Percentiles rank a stretch among this genome's conserved stretches.
Evolutionary conservation across 2,797 vertebrate genomes (phyloP).

Genomic region (Acanthis flammea): DNA sequence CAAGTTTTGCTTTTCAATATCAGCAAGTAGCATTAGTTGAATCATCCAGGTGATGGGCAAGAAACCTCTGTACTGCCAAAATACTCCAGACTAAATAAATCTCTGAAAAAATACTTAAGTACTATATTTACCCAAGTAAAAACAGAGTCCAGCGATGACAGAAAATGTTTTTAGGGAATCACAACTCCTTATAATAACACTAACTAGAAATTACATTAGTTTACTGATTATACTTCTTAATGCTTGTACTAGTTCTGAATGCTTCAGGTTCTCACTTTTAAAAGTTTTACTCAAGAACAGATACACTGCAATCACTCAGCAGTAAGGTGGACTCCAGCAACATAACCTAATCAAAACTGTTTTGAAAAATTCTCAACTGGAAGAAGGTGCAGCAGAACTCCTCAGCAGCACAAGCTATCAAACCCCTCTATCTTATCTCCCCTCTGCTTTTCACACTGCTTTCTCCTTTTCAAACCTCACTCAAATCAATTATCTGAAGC

Average conservation of each 20-base stretch:
- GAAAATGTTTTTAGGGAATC: background rate
- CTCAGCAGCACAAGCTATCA: background rate
- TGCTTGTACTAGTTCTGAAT: background rate
- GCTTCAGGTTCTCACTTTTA: background rate
- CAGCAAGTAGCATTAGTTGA: background rate
- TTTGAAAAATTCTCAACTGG: background rate
- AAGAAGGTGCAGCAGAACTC: background rate
- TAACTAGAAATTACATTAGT: background rate
- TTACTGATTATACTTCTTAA: background rate
- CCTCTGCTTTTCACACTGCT: background rate
- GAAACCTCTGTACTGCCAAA: background rate
- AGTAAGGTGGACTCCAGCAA: background rate
- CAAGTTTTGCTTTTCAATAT: background rate
- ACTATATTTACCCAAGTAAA: background rate
- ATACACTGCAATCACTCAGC: background rate
- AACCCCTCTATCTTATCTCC: background rate
- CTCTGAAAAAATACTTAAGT: background rate
- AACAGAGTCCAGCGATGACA: background rate
- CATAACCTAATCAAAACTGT: background rate
- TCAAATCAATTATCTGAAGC: background rate
- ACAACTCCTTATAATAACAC: background rate
- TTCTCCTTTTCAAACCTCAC: background rate
- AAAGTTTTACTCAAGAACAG: background rate
- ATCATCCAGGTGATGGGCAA: accelerated
- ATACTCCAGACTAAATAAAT: background rate